A percentile compares a stretch with the other conserved stretches of the same genome.
Evolutionary conservation across 2,797 vertebrate species (phyloP).

Genomic region (Leontocebus nigricollis): DNA sequence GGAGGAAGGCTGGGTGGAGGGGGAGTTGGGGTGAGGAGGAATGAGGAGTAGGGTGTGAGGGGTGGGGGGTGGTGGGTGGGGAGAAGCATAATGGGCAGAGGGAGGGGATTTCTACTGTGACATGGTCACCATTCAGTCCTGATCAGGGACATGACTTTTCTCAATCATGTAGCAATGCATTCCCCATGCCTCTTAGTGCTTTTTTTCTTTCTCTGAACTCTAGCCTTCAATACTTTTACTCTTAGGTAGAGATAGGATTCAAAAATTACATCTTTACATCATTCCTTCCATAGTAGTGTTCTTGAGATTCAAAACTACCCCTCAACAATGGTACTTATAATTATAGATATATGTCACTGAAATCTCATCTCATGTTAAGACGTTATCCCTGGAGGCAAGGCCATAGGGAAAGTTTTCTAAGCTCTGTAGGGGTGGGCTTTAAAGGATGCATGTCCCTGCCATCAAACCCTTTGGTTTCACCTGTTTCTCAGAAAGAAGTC

Average conservation of each 20-base stretch:
- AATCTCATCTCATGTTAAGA: neutral
- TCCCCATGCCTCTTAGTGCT: neutral
- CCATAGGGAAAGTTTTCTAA: neutral
- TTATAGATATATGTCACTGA: neutral
- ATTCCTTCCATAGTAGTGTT: neutral
- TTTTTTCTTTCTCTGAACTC: neutral
- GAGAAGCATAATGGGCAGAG: accelerated
- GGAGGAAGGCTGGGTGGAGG: neutral
- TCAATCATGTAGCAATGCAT: neutral
- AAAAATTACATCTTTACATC: neutral
- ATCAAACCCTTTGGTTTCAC: neutral
- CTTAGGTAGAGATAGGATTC: neutral
- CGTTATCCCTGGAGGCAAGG: neutral
- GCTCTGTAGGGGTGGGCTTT: neutral
- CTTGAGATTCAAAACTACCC: neutral
- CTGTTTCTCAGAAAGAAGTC: neutral
- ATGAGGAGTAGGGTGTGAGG: neutral
- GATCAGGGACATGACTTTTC: neutral
- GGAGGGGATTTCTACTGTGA: neutral
- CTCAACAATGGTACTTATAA: neutral
- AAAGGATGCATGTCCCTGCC: neutral
- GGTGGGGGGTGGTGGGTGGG: too few relatives aligned
- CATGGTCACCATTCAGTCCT: neutral
- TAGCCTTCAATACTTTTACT: neutral
- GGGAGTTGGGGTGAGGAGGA: neutral